Percentiles rank a stretch among this genome's conserved stretches.
Evolutionary conservation across 2,113 vertebrate genomes (phyloP).

Genomic region (Ramphastos sulfuratus): DNA sequence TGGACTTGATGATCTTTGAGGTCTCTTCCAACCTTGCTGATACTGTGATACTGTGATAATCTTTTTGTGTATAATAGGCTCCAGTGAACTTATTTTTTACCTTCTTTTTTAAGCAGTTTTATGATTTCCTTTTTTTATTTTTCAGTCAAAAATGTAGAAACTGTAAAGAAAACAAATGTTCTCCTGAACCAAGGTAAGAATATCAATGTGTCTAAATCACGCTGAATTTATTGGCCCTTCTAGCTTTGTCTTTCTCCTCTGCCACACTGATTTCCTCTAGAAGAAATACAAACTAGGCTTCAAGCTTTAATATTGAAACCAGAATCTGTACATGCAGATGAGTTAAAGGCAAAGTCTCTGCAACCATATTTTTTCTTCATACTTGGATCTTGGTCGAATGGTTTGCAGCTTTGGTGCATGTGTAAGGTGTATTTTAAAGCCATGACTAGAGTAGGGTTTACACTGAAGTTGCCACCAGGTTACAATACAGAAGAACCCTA

Average conservation of each 20-base stretch:
- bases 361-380: background rate
- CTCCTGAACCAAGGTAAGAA: conserved; percentile 17
- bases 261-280: background rate
- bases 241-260: background rate
- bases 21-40: too few species aligned
- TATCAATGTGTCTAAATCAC: background rate
- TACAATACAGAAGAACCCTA: background rate
- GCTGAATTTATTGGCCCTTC: background rate
- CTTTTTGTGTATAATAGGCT: background rate
- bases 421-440: background rate
- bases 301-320: background rate
- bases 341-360: background rate
- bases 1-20: too few species aligned
- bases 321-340: background rate
- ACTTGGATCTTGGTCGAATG: background rate
- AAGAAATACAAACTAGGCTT: background rate
- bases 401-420: background rate
- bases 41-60: too few species aligned
- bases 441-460: background rate
- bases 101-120: background rate
- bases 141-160: conserved; percentile 16
- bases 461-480: background rate
- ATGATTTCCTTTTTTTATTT: background rate
- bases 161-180: conserved; percentile 1
- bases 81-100: background rate